These are phyloP conservation scores for Strigops habroptila DNA, from an alignment of 2,113 vertebrate species.

Conservation along the genomic window DNA sequence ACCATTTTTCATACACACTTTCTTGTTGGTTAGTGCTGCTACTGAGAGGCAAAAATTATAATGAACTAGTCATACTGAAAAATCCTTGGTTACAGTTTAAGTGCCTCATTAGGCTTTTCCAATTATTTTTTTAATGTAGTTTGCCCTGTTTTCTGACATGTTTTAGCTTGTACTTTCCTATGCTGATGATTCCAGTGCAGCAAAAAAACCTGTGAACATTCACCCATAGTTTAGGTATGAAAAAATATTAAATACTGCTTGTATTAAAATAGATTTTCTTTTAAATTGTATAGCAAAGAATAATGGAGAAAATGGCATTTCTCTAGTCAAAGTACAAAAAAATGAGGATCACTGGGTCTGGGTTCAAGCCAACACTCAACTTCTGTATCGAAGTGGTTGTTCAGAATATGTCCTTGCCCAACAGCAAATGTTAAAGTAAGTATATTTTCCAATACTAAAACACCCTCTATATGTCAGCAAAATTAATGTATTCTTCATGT, in stretches of 20 bases:
- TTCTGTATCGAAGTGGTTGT: conserved; percentile 66
- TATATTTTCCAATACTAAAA: background rate
- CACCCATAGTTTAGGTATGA: background rate
- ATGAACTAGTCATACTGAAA: background rate
- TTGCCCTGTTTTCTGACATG: background rate
- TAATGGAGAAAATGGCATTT: conserved; percentile 67
- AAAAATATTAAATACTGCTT: background rate
- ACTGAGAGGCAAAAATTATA: background rate
- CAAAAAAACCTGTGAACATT: background rate
- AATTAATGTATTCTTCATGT: background rate
- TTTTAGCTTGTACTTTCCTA: background rate
- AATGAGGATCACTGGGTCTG: conserved; percentile 75
- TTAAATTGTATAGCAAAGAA: conserved; percentile 65
- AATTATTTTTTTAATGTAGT: background rate
- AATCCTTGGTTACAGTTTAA: background rate
- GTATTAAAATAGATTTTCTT: background rate
- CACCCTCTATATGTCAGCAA: background rate
- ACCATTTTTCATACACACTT: background rate
- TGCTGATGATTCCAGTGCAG: background rate
- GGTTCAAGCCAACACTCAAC: conserved; percentile 66
- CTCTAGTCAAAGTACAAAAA: conserved; percentile 65
- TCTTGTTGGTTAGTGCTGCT: background rate
- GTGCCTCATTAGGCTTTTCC: background rate
- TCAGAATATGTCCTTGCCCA: conserved; percentile 64
- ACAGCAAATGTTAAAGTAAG: conserved; percentile 71